Base-by-base conservation (phyloP, 2,113 vertebrate genomes). In the Urocynchramus pylzowi region DNA sequence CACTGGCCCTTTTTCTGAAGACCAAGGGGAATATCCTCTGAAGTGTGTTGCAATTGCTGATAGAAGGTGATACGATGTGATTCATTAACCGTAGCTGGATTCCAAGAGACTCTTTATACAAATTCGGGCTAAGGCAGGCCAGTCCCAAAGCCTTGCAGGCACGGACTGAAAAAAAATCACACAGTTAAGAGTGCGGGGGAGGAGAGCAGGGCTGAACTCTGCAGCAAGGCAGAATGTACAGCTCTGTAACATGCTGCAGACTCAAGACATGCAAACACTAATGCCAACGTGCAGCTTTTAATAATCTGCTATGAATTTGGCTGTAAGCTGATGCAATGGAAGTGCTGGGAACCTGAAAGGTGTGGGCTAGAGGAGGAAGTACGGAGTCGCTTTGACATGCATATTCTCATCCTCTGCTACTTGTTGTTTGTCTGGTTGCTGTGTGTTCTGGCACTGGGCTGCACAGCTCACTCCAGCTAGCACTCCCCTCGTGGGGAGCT, bases 331-430 rank as follows among this genome's bases (percentile, higher is more conserved):
- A 84, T 63, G 80, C 64, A 80, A 54, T 63, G 92, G 78, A 90
- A 94, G 71, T 14, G 63, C 90, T 92, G 93, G 93, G 93, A 96
- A 92, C 84, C 76, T 75, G 76, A 74, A 94, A 96, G 68, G 57
- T 90, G 88, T 93, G 82, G 94, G 67, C 54, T 87, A 49, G 45
- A 91, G 91, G 30, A 95, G 94, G 95, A 96, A 97, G 93, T 52
- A 78, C 1, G 2, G 80, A 89, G 80, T 86, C 9, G 1, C 91
- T 95, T 90, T 81, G 76, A 81, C 83, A 77, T 93, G 93, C 80
- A 95, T 75, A 63, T 90, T 90, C 86, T 78, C 84, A 93, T 93
- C 80, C 83, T 81, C 73, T 92, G 65, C 83, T 71, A 44, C 89
- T 77, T 33, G 27, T 74, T 84, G 90, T 90, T 92, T 86, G 88